Conservation (phyloP, 2,888 invertebrate species). For the Drosophila differens region DNA sequence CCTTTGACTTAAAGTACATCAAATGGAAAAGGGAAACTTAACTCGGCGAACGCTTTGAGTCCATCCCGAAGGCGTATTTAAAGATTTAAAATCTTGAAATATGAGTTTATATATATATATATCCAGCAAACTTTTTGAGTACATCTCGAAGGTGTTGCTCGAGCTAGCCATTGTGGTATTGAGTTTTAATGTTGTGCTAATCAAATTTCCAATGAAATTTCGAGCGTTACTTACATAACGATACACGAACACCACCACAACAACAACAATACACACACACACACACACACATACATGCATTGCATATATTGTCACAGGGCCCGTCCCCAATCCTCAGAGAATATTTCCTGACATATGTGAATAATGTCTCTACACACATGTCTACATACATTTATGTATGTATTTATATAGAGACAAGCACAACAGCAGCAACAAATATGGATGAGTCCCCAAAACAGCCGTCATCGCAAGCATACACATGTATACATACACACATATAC, state of each 20-base stretch:
- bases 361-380: slow-evolving; percentile 18
- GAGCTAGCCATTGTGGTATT: slow-evolving; percentile 27
- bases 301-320: slow-evolving; percentile 14
- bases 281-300: not conserved
- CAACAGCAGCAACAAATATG: slow-evolving; percentile 27
- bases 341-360: slow-evolving; percentile 64
- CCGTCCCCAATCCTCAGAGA: slow-evolving; percentile 46
- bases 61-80: not conserved
- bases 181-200: slow-evolving; percentile 60
- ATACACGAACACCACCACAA: slow-evolving; percentile 8
- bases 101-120: not conserved
- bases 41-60: not conserved
- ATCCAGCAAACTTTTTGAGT: slow-evolving; percentile 20
- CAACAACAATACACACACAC: not conserved
- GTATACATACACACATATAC: slow-evolving; percentile 11
- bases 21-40: not conserved
- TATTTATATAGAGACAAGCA: slow-evolving; percentile 9
- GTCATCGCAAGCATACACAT: slow-evolving; percentile 42
- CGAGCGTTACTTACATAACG: slow-evolving; percentile 55
- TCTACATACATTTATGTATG: slow-evolving; percentile 7
- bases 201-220: slow-evolving; percentile 53
- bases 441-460: slow-evolving; percentile 55
- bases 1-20: not conserved
- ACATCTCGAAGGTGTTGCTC: slow-evolving; percentile 19
- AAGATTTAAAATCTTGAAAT: not conserved